Evolutionary conservation across 1,140 invertebrate genomes (phyloP).

Genomic region (Pseudobourletiella spinata): DNA sequence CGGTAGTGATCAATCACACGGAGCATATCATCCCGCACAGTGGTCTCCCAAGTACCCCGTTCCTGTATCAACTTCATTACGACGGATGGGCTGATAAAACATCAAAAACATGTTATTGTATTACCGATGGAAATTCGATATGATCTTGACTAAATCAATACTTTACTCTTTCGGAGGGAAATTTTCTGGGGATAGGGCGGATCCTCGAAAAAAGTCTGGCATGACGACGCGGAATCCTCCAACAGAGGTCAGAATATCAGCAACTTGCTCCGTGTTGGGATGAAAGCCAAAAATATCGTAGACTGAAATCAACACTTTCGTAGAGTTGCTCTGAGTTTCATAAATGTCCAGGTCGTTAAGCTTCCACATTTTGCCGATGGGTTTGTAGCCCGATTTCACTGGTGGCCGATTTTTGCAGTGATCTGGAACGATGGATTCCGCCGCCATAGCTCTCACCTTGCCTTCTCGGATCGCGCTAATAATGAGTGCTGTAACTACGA

Average conservation of each 20-base stretch:
- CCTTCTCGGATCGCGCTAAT: no score
- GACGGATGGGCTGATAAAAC: no score
- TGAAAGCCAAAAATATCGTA: constrained; percentile 29
- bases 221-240: constrained; percentile 21
- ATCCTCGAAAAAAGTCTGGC: constrained; percentile 30
- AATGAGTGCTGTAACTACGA: no score
- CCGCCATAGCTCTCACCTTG: no score
- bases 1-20: constrained; percentile 20
- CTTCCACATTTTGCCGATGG: constrained; percentile 8
- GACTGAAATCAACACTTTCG: constrained; percentile 15
- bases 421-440: no score
- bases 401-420: no score
- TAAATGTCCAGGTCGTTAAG: constrained; percentile 23
- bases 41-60: constrained; percentile 7
- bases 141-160: no score
- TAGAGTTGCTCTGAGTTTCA: constrained; percentile 12
- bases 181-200: background rate
- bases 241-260: constrained; percentile 24
- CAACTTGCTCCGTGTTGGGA: constrained; percentile 18
- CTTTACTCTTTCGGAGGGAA: constrained; percentile 10
- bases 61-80: no score
- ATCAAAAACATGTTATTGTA: no score
- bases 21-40: constrained; percentile 9
- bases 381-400: constrained; percentile 18
- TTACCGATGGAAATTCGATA: no score